Evolutionary conservation across 2,797 vertebrate species (phyloP).

Genomic region (Sternarchorhynchus goeldii): DNA sequence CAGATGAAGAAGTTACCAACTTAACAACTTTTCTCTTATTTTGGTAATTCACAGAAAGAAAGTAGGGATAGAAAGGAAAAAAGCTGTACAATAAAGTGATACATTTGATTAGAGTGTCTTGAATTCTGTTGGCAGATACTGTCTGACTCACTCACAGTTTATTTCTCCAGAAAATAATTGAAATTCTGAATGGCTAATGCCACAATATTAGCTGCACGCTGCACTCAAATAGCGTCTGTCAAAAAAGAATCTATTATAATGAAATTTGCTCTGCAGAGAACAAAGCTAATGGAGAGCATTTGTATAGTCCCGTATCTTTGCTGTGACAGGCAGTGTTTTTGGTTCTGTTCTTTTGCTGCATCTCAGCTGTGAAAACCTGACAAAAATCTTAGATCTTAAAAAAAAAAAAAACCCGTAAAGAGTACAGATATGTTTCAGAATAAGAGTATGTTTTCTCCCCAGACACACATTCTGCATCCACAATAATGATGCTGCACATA

Average conservation of each 20-base stretch:
- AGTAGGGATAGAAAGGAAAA: neutral
- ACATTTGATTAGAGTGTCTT: slow-evolving; percentile 17
- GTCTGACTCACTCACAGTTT: slow-evolving; percentile 28
- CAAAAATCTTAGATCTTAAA: slow-evolving; percentile 6
- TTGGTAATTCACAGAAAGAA: slow-evolving; percentile 8
- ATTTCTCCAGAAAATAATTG: slow-evolving; percentile 45
- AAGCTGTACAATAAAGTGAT: slow-evolving; percentile 7
- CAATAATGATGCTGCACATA: neutral
- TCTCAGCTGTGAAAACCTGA: slow-evolving; percentile 11
- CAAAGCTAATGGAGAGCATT: slow-evolving; percentile 15
- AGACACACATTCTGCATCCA: neutral
- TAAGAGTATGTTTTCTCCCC: neutral
- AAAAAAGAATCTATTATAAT: slow-evolving; percentile 47
- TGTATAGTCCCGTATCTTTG: slow-evolving; percentile 25
- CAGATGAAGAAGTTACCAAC: neutral
- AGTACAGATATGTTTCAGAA: neutral
- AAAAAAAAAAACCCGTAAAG: neutral
- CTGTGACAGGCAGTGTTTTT: slow-evolving; percentile 30
- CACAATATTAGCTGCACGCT: slow-evolving; percentile 45
- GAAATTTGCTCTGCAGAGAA: slow-evolving; percentile 27
- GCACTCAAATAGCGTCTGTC: slow-evolving; percentile 37
- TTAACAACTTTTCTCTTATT: neutral
- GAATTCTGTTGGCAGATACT: slow-evolving; percentile 25
- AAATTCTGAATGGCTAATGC: slow-evolving; percentile 50
- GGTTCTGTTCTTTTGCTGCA: slow-evolving; percentile 3